Evolutionary conservation across 2,888 invertebrate species (phyloP), one percentile per base, ranked within the genome.

Genomic region (Dysmachus trigonus): DNA sequence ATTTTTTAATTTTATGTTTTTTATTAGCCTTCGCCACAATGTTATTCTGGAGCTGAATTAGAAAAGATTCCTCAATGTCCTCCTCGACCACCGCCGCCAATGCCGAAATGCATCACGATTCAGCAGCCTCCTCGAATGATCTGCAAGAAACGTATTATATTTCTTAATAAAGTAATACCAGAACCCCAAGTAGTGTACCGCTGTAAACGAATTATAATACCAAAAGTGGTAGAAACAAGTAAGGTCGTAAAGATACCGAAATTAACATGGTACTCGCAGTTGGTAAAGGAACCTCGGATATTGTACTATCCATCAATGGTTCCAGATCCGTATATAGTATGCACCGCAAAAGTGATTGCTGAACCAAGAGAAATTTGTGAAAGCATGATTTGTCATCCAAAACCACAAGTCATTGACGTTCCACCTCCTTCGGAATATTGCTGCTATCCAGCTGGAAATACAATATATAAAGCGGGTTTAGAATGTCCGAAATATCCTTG

Each of bases 301-400:
- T 89, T 91, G 4, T 91, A 91, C 86, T 90, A 90, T 87, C 90
- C 91, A 10, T 90, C 90, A 2, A 89, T 90, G 89, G 88, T 91
- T 85, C 90, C 91, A 22, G 91, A 91, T 89, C 91, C 91, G 0
- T 91, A 90, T 88, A 90, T 91, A 83, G 90, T 91, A n/a, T 91
- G 91, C 86, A 90, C 90, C 88, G 90, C 91, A 31, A 90, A 91
- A 72, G 88, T 89, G 10, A 89, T 91, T 8, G 90, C 90, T 79
- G 91, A 91, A 73, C 91, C 91, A 1, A 89, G 90, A 73, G 91
- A 91, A 89, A 89, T 91, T 33, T 91, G 91, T 87, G 91, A 91
- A 86, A 89, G 90, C 15, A 89, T 91, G 77, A 87, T 91, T 72
- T 91, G 91, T 85, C 91, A 91, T 87, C 91, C 91, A 3, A 91